A percentile compares a stretch with the other conserved stretches of the same genome.
These are phyloP conservation scores for human (Homo sapiens) DNA, from an alignment of 2,113 vertebrate genomes.

Conservation along the genomic window DNA sequence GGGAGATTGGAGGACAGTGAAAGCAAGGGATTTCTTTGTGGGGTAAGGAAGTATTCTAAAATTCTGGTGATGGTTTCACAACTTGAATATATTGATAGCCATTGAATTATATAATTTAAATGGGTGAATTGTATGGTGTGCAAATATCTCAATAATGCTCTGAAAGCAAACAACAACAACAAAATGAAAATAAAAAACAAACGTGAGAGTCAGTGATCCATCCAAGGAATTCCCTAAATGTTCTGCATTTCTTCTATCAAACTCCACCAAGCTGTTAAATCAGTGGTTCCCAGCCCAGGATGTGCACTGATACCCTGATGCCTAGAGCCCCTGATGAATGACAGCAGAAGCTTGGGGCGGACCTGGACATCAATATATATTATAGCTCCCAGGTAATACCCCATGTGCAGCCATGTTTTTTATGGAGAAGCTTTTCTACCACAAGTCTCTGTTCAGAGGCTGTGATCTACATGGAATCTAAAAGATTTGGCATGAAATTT, in stretches of 20 bases:
- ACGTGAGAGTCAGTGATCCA: not conserved
- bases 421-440: constrained; percentile 18
- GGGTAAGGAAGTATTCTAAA: not conserved
- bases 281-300: not conserved
- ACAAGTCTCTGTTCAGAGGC: constrained; percentile 60
- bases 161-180: not conserved
- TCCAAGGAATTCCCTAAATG: not conserved
- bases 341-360: not conserved
- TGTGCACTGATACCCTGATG: not conserved
- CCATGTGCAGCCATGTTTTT: not conserved
- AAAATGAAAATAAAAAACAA: not conserved
- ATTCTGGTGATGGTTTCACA: not conserved
- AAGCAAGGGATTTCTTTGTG: not conserved
- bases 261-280: not conserved
- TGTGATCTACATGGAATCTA: constrained; percentile 77
- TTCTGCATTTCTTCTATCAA: too few species aligned
- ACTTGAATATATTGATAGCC: not conserved
- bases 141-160: not conserved
- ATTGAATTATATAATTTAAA: not conserved
- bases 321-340: not conserved
- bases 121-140: not conserved
- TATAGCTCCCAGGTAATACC: not conserved
- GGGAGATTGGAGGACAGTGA: not conserved
- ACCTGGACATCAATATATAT: not conserved
- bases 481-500: constrained; percentile 84